A percentile compares a stretch with the other conserved stretches of the same genome.
Conservation (phyloP, 2,113 vertebrate species). For the Tamias sibiricus region DNA sequence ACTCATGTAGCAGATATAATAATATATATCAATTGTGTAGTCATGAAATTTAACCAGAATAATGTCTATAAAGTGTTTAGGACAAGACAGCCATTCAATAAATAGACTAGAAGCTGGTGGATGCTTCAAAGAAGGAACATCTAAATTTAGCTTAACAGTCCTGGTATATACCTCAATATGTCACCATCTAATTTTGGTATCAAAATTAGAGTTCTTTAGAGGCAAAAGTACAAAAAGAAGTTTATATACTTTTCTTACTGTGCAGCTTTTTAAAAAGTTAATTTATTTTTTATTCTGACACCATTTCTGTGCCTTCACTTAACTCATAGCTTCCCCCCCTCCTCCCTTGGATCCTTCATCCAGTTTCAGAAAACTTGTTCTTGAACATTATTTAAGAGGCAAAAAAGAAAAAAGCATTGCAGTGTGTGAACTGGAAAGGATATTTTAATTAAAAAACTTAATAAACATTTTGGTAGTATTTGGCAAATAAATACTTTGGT, state of each 20-base stretch:
- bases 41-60: neutral
- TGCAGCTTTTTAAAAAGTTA: neutral
- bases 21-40: neutral
- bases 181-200: conserved; percentile 61
- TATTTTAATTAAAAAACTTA: neutral
- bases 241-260: neutral
- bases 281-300: conserved; percentile 42
- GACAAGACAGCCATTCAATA: conserved; percentile 30
- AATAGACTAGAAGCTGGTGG: neutral
- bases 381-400: conserved; percentile 4
- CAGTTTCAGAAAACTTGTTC: conserved; percentile 16
- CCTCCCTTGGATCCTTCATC: too few relatives aligned
- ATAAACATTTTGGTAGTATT: neutral
- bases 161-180: conserved; percentile 55
- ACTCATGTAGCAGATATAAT: neutral
- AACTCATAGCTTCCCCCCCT: neutral
- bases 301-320: conserved; percentile 34
- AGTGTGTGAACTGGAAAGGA: neutral
- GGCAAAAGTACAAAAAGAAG: conserved; percentile 45
- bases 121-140: conserved; percentile 21
- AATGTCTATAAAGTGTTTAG: neutral
- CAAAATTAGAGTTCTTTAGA: conserved; percentile 50
- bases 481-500: neutral
- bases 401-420: neutral
- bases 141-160: conserved; percentile 49